A percentile compares a stretch with the other conserved stretches of the same genome.
Evolutionary conservation across 2,113 vertebrate species (phyloP).

Genomic region (Uria lomvia): DNA sequence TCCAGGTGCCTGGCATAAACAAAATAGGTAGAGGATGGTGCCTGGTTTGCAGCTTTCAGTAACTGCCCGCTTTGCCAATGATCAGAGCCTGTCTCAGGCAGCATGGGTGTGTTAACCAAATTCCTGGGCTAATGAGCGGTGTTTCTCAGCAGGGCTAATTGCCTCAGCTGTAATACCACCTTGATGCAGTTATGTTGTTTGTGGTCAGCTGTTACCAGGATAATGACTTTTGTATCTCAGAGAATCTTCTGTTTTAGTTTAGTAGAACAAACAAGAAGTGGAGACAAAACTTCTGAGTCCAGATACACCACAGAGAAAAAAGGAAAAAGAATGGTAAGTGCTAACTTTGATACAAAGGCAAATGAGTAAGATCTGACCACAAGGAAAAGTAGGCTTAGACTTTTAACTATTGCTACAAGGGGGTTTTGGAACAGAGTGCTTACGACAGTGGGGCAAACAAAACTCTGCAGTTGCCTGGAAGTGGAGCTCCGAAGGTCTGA

Average conservation of each 20-base stretch:
- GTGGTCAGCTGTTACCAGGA: background rate
- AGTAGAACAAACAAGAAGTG: background rate
- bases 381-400: background rate
- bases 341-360: background rate
- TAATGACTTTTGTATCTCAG: background rate
- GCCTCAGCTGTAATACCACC: background rate
- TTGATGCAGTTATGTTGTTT: background rate
- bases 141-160: background rate
- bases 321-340: background rate
- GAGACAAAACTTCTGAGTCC: background rate
- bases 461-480: background rate
- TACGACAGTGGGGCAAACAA: background rate
- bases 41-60: background rate
- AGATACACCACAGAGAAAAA: rapidly evolving
- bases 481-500: background rate
- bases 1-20: background rate
- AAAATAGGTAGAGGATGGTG: background rate
- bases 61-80: background rate
- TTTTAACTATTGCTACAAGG: background rate
- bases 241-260: background rate
- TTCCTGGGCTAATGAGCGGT: background rate
- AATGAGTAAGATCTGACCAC: background rate
- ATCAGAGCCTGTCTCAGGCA: background rate
- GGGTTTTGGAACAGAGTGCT: background rate
- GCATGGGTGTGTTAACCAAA: background rate